Evolutionary conservation across 2,888 invertebrate species (phyloP), one percentile per base, ranked within the genome.

Genomic region (Scaptomyza flava): DNA sequence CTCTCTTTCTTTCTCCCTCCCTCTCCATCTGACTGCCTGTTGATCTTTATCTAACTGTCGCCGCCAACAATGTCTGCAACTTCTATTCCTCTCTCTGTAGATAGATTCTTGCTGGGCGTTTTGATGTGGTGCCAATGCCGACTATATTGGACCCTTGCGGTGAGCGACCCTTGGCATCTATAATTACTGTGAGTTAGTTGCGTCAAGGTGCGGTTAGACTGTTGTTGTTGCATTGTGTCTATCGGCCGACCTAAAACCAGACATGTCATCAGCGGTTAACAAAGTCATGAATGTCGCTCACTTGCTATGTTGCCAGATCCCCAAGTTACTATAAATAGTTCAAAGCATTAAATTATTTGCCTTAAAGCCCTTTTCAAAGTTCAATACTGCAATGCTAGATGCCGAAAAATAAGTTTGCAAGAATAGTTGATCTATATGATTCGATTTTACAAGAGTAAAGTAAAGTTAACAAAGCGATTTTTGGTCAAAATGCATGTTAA

Each of bases 11-110:
- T 45, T 11, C 4, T 14, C 38, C 57, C 41, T 17, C 20, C 31
- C 17, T 43, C 30, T 47, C 33, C 6, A 36, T 33, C 41, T 46
- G 65, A 41, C 67, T 61, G 82, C 64, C 77, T 72, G 82, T 82
- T 81, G 83, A 87, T 84, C 74, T 81, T 84, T 80, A 87, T 87
- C 79, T 83, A 85, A 83, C 83, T 81, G 72, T 64, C 72, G 72
- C 60, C 67, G 83, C 73, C 76, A 72, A 59, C 79, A 59, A 42
- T 61, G 64, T 66, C 71, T 76, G 73, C 69, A 54, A 66, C 61
- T 50, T 43, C 47, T 71, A 56, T 67, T 71, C 62, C 70, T 33
- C n/a, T 12, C 45, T 9, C 30, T 2, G 27, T 11, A 27, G 6
- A 27, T 11, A 27, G 6, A 27, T 6, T 14, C 30, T 17, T 3